A percentile compares a stretch with the other conserved stretches of the same genome.
These are phyloP conservation scores for Cryptotis parvus DNA, from an alignment of 2,113 vertebrate species.

Conservation along the genomic window DNA sequence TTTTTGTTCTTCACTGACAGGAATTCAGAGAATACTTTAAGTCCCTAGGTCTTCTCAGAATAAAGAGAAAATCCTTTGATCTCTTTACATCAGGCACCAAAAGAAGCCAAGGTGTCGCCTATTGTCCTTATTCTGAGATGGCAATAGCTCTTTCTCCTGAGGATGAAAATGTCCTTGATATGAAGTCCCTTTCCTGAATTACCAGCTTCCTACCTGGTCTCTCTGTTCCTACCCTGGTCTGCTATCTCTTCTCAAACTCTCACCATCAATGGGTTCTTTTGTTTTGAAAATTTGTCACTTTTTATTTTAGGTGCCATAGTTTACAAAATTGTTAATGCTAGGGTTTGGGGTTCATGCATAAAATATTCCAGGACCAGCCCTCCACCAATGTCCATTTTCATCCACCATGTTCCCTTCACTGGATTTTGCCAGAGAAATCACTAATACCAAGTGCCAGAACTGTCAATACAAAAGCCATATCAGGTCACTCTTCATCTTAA, in stretches of 20 bases:
- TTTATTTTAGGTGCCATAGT: too few relatives aligned
- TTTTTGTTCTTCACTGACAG: not conserved
- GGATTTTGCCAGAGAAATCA: not conserved
- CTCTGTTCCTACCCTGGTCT: not conserved
- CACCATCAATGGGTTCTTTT: too few relatives aligned
- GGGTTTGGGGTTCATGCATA: too few relatives aligned
- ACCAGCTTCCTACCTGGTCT: not conserved
- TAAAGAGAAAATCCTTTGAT: not conserved
- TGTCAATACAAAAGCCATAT: not conserved
- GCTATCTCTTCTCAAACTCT: not conserved
- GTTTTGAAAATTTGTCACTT: too few relatives aligned
- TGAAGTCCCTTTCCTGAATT: not conserved
- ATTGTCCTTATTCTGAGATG: not conserved
- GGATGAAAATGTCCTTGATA: not conserved
- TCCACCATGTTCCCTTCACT: too few relatives aligned
- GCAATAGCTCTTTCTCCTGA: not conserved
- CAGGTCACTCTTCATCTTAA: not conserved
- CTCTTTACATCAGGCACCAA: constrained; percentile 14
- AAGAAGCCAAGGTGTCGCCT: not conserved
- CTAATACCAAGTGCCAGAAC: not conserved
- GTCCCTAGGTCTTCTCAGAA: not conserved
- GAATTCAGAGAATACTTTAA: not conserved
- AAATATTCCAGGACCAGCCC: not conserved
- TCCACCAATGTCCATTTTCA: not conserved
- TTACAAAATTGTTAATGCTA: too few relatives aligned